Evolutionary conservation across 2,113 vertebrate genomes (phyloP), one percentile per base, ranked within the genome.

Genomic region (Chloropsis hardwickii): DNA sequence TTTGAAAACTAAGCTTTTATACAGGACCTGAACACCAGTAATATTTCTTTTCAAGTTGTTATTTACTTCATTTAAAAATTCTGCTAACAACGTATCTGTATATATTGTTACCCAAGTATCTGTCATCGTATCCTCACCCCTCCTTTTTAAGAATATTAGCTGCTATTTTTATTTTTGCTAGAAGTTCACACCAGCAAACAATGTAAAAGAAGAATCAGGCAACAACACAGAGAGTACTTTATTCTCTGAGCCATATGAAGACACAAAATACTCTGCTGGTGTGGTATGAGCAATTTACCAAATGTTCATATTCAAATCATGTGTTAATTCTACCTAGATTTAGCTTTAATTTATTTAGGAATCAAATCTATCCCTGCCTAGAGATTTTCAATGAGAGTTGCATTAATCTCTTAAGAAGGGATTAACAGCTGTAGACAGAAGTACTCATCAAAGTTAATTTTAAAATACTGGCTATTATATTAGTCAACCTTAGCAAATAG

Each of bases 401-500:
- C 81, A 82, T 94, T 96, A 97, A 92, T 96, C 70, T 97, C 81
- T 96, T 97, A 96, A 95, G 20, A 92, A 92, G 57, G 11, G 71
- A 95, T 97, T 97, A 97, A 88, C 57, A 96, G 33, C 53, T 88
- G 91, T 85, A 88, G 89, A 97, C 70, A 92, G 81, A 97, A 81
- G 42, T 79, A 95, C 50, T 97, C 86, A 97, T 92, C 65, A 94
- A 77, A 90, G 25, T 61, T 95, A 94, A 88, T 94, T 97, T 91
- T 93, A 74, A 96, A 95, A 92, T 73, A 67, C 7, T 83, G n/a
- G 37, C 47, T 81, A 53, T 96, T 82, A 64, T 92, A 92, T 93
- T 91, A 92, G 76, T 54, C 44, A 93, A 12, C 13, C 28, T 85
- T 72, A 71, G 24, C 28, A 67, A 88, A 94, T 21, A 84, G 54